These are phyloP conservation scores for Ambastaia sidthimunki DNA, from an alignment of 2,797 vertebrate species.

Conservation along the genomic window DNA sequence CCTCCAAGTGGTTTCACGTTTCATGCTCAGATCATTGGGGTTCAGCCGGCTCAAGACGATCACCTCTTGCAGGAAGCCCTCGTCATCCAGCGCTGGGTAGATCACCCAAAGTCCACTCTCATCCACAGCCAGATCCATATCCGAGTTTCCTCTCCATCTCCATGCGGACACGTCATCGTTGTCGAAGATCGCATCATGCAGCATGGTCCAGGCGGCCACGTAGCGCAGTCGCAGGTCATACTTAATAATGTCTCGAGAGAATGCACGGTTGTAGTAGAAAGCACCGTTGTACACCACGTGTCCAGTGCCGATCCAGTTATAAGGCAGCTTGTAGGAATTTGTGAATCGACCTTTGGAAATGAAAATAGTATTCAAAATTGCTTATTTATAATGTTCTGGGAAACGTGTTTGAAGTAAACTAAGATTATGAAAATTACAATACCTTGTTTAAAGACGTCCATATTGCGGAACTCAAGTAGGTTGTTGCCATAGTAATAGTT, in stretches of 20 bases:
- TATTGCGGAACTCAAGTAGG: slow-evolving; percentile 91
- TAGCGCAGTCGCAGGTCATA: slow-evolving; percentile 87
- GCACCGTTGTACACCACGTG: slow-evolving; percentile 92
- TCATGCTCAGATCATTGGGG: slow-evolving; percentile 87
- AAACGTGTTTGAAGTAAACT: neutral
- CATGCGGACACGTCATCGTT: slow-evolving; percentile 85
- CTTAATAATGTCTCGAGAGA: slow-evolving; percentile 98
- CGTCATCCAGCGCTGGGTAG: slow-evolving; percentile 91
- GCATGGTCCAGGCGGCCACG: slow-evolving; percentile 93
- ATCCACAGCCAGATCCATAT: slow-evolving; percentile 91
- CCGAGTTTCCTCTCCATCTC: slow-evolving; percentile 90
- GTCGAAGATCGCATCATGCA: slow-evolving; percentile 88
- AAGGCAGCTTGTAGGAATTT: slow-evolving; percentile 96
- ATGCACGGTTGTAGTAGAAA: slow-evolving; percentile 96
- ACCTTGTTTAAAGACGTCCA: slow-evolving; percentile 96
- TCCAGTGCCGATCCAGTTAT: slow-evolving; percentile 96
- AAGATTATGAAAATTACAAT: neutral
- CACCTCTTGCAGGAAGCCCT: slow-evolving; percentile 91
- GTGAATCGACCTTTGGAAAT: slow-evolving; percentile 86
- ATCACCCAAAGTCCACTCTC: slow-evolving; percentile 97
- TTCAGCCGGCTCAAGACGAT: slow-evolving; percentile 92
- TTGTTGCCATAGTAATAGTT: slow-evolving; percentile 96
- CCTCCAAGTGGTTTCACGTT: slow-evolving; percentile 94
- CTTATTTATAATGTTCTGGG: neutral
- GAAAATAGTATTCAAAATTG: neutral